Evolutionary conservation across 1,140 invertebrate species (phyloP).

Genomic region (Drosophila navojoa): DNA sequence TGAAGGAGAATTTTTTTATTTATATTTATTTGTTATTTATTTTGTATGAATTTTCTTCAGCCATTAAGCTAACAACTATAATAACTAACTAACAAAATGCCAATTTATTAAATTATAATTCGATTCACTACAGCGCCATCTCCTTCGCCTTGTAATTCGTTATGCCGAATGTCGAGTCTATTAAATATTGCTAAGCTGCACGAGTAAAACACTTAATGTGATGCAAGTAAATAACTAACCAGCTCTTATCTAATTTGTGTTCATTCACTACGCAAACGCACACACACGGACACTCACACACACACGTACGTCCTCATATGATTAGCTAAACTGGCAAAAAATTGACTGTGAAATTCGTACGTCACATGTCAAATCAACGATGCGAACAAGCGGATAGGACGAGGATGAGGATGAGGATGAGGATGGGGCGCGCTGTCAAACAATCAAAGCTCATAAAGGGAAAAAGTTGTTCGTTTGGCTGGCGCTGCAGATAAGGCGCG

Average conservation of each 20-base stretch:
- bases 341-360: slow-evolving; percentile 20
- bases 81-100: no score
- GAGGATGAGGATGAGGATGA: no score
- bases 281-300: no score
- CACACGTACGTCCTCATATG: not conserved
- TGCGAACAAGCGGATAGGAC: not conserved
- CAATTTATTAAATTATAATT: no score
- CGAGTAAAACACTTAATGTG: not conserved
- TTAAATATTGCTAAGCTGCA: no score
- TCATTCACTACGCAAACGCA: slow-evolving; percentile 2
- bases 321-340: slow-evolving; percentile 27
- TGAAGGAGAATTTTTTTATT: no score
- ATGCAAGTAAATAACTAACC: not conserved
- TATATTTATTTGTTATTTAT: no score
- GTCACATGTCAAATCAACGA: slow-evolving; percentile 10
- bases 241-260: slow-evolving; percentile 1
- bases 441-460: slow-evolving; percentile 17
- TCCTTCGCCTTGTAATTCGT: no score
- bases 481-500: slow-evolving; percentile 24
- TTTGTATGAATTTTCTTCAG: no score
- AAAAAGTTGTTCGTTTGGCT: slow-evolving; percentile 1
- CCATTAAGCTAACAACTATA: no score
- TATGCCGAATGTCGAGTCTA: no score
- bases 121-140: no score
- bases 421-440: not conserved